Base-by-base conservation (phyloP, 2,888 invertebrate genomes). In the Eristalis pertinax region DNA sequence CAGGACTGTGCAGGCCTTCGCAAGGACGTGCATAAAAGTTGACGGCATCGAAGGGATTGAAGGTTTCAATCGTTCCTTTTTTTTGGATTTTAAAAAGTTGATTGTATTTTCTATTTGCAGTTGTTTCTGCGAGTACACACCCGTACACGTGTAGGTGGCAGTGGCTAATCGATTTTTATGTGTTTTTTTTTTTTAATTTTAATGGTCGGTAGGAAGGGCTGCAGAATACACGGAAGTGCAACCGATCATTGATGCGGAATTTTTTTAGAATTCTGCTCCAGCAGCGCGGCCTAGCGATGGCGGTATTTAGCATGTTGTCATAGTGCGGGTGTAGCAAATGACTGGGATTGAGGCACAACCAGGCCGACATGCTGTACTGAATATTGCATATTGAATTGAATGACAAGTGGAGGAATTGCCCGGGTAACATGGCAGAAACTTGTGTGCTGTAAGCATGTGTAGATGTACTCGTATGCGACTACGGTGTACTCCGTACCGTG, bases 41-140 rank as follows among this genome's bases (percentile, higher is more conserved):
- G 83, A 78, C 82, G 81, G 62, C 43, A 67, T 68, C 41, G 68
- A 69, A 86, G 74, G 82, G 80, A 86, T 78, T 77, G 58, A 60
- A 24, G n/a, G 56, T 63, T 67, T 50, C 50, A 19, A 19, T 50
- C 8, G 19, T 38, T 50, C 35, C 10, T 62, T 74, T 74, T 58
- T 69, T 76, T 77, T 63, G 19, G 35, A 13, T 58, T 64, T 43
- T 38, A 22, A 58, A 58, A 74, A 73, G 41, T 50, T 86, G 86
- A 86, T 83, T 86, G 86, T 83, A 70, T 86, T 86, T 83, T 86
- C 74, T 86, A 86, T 86, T 86, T 86, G 83, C 83, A 78, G 56
- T 64, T 64, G 72, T 69, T 50, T 50, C 50, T 19, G 50, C 19
- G 2, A 19, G 19, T 19, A 50, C 70, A 29, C 56, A 58, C 43